Conservation (phyloP, 2,113 vertebrate genomes). For the Lynx canadensis region DNA sequence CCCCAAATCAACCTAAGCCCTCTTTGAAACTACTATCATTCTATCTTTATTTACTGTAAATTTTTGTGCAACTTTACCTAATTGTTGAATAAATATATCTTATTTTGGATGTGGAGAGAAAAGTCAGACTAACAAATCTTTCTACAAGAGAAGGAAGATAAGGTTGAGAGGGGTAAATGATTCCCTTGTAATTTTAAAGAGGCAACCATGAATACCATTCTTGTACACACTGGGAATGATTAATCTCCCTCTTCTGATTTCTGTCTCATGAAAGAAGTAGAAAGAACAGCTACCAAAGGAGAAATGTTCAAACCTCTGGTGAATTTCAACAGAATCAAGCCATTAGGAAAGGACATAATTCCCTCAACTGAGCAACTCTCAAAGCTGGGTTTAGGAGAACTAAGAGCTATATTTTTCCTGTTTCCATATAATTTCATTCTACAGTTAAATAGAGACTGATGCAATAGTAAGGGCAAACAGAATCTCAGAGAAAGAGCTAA, state of each 20-base stretch:
- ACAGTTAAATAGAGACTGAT: neutral
- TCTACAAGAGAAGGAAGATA: slow-evolving; percentile 13
- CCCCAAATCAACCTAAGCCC: neutral
- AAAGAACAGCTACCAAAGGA: neutral
- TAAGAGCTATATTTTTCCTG: neutral
- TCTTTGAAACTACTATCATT: neutral
- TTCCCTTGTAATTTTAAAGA: neutral
- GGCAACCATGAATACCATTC: neutral
- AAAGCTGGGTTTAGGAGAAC: neutral
- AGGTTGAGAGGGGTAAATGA: neutral
- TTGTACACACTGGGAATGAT: slow-evolving; percentile 1
- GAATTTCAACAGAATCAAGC: slow-evolving; percentile 6
- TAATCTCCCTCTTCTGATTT: neutral
- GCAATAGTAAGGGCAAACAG: neutral
- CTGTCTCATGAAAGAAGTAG: neutral
- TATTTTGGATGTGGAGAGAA: slow-evolving; percentile 18
- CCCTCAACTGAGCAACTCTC: neutral
- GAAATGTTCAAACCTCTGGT: neutral
- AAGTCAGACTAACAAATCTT: neutral
- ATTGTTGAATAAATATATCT: neutral
- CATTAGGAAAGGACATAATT: neutral
- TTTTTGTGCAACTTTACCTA: neutral
- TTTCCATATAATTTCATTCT: neutral
- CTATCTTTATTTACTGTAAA: neutral
- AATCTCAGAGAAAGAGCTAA: neutral